Evolutionary conservation across 2,888 invertebrate genomes (phyloP).

Genomic region (Barypeithes pellucidus): DNA sequence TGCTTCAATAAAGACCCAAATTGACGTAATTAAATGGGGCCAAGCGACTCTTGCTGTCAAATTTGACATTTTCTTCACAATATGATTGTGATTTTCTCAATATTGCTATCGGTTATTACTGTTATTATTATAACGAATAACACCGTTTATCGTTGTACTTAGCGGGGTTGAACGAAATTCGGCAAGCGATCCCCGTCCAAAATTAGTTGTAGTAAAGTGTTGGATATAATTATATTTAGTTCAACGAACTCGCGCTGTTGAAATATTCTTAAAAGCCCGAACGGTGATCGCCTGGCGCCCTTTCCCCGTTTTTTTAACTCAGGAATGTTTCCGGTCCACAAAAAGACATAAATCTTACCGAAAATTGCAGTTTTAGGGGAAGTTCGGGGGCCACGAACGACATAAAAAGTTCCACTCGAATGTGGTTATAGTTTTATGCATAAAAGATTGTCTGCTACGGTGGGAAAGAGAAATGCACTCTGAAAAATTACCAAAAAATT

Average conservation of each 20-base stretch:
- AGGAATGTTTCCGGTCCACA: slow-evolving; percentile 41
- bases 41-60: too few species aligned
- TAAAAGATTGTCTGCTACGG: not conserved
- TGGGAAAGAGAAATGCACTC: too few species aligned
- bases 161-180: slow-evolving; percentile 10
- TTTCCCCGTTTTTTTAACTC: slow-evolving; percentile 42
- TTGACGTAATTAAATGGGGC: too few species aligned
- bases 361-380: slow-evolving; percentile 37
- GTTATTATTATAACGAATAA: not conserved
- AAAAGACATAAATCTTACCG: slow-evolving; percentile 41
- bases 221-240: slow-evolving; percentile 53
- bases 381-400: not conserved
- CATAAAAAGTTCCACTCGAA: slow-evolving; percentile 38
- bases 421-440: slow-evolving; percentile 21
- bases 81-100: too few species aligned
- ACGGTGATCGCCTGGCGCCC: slow-evolving; percentile 43
- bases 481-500: too few species aligned
- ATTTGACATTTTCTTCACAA: too few species aligned
- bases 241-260: slow-evolving; percentile 51
- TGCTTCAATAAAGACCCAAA: too few species aligned
- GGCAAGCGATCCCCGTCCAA: slow-evolving; percentile 37
- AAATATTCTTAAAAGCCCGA: slow-evolving; percentile 46
- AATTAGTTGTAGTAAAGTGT: slow-evolving; percentile 52
- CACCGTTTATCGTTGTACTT: slow-evolving; percentile 29
- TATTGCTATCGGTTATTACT: too few species aligned